Conservation (phyloP, 2,888 invertebrate genomes). For the Mythimna vitellina region DNA sequence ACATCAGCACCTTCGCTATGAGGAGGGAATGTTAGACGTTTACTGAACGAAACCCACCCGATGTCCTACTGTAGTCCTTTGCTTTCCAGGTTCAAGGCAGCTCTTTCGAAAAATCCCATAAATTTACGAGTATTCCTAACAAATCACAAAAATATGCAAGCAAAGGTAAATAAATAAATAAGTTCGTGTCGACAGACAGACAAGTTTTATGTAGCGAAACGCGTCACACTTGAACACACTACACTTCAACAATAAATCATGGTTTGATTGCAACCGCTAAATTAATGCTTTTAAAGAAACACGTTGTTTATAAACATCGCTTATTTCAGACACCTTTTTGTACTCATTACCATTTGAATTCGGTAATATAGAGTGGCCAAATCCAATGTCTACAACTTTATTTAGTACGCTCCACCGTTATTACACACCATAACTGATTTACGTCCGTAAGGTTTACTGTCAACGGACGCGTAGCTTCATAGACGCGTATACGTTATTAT, state of each 20-base stretch:
- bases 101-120: too few species aligned
- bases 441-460: too few species aligned
- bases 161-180: slow-evolving; percentile 43
- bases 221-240: slow-evolving; percentile 40
- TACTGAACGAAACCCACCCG: too few species aligned
- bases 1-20: too few species aligned
- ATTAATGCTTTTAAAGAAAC: slow-evolving; percentile 45
- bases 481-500: too few species aligned
- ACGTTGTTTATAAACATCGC: slow-evolving; percentile 15
- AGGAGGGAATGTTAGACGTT: too few species aligned
- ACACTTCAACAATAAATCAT: slow-evolving; percentile 36
- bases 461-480: too few species aligned
- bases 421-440: too few species aligned
- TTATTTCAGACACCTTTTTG: slow-evolving; percentile 35
- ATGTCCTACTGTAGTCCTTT: too few species aligned
- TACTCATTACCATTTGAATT: slow-evolving; percentile 30
- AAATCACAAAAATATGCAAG: slow-evolving; percentile 18
- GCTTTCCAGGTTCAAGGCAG: too few species aligned
- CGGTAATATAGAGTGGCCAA: slow-evolving; percentile 8
- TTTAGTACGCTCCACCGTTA: too few species aligned
- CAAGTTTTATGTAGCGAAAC: slow-evolving; percentile 58
- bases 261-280: slow-evolving; percentile 44
- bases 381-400: too few species aligned
- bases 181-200: slow-evolving; percentile 52
- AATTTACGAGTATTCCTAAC: not conserved